Conservation (phyloP, 2,113 vertebrate species). For the Rhinopomastus cyanomelas region DNA sequence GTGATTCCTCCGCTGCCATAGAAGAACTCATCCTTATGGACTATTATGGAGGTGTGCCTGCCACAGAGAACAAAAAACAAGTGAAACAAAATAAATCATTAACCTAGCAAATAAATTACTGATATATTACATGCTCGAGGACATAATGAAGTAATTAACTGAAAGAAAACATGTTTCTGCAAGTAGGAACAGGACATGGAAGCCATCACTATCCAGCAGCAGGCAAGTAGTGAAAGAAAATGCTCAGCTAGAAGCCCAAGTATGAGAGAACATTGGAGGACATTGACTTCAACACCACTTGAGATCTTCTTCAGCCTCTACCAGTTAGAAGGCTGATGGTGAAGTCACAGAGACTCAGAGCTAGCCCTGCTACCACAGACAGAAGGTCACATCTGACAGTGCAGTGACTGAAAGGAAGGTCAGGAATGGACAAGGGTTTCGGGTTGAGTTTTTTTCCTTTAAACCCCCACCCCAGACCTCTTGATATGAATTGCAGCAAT, state of each 20-base stretch:
- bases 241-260: neutral
- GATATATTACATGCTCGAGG: neutral
- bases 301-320: neutral
- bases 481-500: neutral
- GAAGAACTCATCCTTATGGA: conserved; percentile 92
- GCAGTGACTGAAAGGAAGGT: neutral
- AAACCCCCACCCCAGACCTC: neutral
- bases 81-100: neutral
- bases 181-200: neutral
- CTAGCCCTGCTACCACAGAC: neutral
- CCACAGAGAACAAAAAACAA: neutral
- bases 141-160: neutral
- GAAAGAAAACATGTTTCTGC: neutral
- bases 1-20: conserved; percentile 88
- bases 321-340: neutral
- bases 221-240: neutral
- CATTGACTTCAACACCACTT: neutral
- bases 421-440: neutral
- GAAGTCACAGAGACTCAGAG: neutral
- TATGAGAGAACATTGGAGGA: neutral
- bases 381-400: neutral
- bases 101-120: neutral
- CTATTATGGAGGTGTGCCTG: conserved; percentile 93
- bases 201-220: neutral
- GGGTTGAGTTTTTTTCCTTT: neutral